phyloP scores from a whole-genome alignment of 2,888 invertebrate genomes.

The Sinohyriopsis cumingii region DNA sequence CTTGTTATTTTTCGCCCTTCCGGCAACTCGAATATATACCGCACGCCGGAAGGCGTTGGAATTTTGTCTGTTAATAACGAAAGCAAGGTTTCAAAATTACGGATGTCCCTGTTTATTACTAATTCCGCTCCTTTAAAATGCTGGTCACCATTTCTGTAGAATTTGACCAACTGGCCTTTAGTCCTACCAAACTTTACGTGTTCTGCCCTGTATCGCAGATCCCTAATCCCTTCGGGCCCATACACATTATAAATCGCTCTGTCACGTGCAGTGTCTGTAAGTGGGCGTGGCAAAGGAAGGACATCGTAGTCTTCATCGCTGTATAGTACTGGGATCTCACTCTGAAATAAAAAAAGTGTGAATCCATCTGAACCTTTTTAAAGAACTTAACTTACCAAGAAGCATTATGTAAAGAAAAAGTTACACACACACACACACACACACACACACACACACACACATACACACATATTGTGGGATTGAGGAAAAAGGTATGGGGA shows the following conservation, averaged over 20 bases:
- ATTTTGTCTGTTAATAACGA: conserved; percentile 90
- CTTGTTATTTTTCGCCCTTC: conserved; percentile 87
- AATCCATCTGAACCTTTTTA: too few relatives aligned
- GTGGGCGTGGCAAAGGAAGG: conserved; percentile 34
- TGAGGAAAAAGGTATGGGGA: too few relatives aligned
- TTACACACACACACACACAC: too few relatives aligned
- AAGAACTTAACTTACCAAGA: too few relatives aligned
- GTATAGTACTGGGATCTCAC: conserved; percentile 42
- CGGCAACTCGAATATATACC: conserved; percentile 89
- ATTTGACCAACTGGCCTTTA: conserved; percentile 77
- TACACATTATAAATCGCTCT: conserved; percentile 14
- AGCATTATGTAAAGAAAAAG: too few relatives aligned
- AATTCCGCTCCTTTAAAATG: conserved; percentile 92
- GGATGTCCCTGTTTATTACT: conserved; percentile 89
- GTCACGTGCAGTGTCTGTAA: conserved; percentile 33
- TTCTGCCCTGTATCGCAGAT: conserved; percentile 29
- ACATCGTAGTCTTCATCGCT: conserved; percentile 38
- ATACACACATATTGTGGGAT: too few relatives aligned
- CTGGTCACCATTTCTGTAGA: conserved; percentile 94
- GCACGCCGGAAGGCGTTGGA: conserved; percentile 89
- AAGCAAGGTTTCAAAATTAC: conserved; percentile 86
- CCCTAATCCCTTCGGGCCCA: conserved; percentile 4
- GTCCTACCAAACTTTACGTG: conserved; percentile 19
- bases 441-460: too few relatives aligned
- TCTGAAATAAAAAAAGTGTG: conserved; percentile 36